Evolutionary conservation across 1,140 invertebrate genomes (phyloP), one percentile per base, ranked within the genome.

Genomic region (Anastrepha ludens): DNA sequence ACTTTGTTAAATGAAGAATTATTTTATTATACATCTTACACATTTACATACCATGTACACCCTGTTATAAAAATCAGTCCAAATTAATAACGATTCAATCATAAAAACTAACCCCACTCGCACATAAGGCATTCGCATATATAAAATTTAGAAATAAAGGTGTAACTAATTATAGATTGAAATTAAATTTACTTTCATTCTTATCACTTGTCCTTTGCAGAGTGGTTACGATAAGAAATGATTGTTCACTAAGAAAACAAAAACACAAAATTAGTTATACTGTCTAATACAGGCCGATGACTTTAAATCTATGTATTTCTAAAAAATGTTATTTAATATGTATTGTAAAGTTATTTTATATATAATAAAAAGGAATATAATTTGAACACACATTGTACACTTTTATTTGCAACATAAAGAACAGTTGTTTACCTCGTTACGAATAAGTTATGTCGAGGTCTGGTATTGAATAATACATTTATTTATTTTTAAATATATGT

Each of bases 341-440:
- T 55, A 81, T 81, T 81, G 74, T 81, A 55, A 81, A 55, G 17
- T 81, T 81, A 81, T 81, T 81, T 81, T 81, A 55, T 47, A 81
- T 81, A 8, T 81, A 81, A 81, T 55, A 81, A 55, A 81, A 81
- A n/a, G 50, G n/a, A 81, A 81, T 55, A 29, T 20, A 81, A 29
- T 55, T 81, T 81, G 13, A 55, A 20, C 2, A 17, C 17, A 8
- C 9, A 6, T 7, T 74, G 2, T 74, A 3, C 17, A 74, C 17
- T 47, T 3, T 47, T 44, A 0, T 13, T 74, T 74, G 41, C 5
- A 4, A n/a, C 44, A 29, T 29, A 29, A 29, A 1, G 29, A 29
- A 29, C 29, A 29, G 29, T 29, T 29, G 29, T 29, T 29, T 29
- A 29, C 29, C 29, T 29, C 29, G 29, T 29, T 29, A 29, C 29